Evolutionary conservation across 2,113 vertebrate genomes (phyloP), one percentile per base, ranked within the genome.

Genomic region (Chionodraco myersi): DNA sequence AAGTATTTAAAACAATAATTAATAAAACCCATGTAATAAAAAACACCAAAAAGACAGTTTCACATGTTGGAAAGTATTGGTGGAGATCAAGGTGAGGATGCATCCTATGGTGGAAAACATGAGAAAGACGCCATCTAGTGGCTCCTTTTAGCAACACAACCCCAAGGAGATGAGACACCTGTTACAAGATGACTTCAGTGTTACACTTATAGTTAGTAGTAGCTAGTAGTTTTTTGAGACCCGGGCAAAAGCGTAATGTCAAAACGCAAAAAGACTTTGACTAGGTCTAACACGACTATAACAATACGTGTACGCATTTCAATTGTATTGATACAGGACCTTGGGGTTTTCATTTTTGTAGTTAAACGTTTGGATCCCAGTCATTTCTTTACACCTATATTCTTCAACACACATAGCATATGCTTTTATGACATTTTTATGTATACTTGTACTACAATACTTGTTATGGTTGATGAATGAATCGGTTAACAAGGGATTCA

Each of bases 71-170:
- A 12, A 26, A 52, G 16, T 23, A 21, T 16, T 47, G 12, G 1
- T 58, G 7, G 41, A 12, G 21, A 21, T 10, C 13, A 21, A 34
- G 16, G 1, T 58, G 10, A 54, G 12, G 21, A 26, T 10, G 13
- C n/a, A 10, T 44, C 68, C 2, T 2, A 60, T 2, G 11, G 21
- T 34, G 36, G 13, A 26, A 53, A 58, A 52, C n/a, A 48, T 62
- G 41, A 75, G 14, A 21, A 80, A 23, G 15, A 41, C 12, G 81
- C 83, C 88, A 86, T 77, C 91, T 88, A 75, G 83, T 82, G 89
- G 82, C 45, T 11, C 0, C 3, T 64, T 9, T 49, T 5, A 73
- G 53, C 12, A 86, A 3, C 16, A 51, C 30, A 59, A 16, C 2
- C 12, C 23, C 5, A 48, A 13, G 12, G 12, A 63, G 13, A 15